Conservation (phyloP, 2,797 vertebrate species). For the Paramormyrops hopkinsi region DNA sequence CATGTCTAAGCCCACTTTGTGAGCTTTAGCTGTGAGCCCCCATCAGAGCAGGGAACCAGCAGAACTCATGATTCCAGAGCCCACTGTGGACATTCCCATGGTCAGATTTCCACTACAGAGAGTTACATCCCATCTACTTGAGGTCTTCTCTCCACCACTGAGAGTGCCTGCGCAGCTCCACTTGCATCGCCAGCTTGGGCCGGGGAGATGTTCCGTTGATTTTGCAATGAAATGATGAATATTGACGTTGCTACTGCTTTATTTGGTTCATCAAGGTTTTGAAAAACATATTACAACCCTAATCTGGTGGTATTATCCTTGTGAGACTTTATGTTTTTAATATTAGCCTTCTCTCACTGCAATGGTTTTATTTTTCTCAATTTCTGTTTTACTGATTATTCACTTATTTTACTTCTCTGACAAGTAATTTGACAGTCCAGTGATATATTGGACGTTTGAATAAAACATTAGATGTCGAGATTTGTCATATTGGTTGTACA, state of each 20-base stretch:
- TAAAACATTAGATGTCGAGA: neutral
- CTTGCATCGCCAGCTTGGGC: neutral
- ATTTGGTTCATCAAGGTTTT: neutral
- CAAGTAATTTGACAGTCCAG: neutral
- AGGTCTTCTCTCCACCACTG: neutral
- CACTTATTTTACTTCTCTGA: neutral
- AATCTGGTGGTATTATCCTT: neutral
- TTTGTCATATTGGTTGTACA: neutral
- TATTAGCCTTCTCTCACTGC: neutral
- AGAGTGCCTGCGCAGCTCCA: neutral
- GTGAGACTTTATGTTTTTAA: slow-evolving; percentile 1
- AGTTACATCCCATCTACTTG: neutral
- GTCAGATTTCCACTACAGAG: neutral
- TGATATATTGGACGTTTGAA: neutral
- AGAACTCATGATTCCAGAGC: neutral
- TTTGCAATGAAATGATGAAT: neutral
- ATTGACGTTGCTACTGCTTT: neutral
- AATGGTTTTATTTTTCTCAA: neutral
- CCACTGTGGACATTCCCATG: neutral
- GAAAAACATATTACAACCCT: neutral
- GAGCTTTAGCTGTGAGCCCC: neutral
- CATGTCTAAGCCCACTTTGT: neutral
- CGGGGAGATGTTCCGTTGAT: neutral
- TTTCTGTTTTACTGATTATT: neutral
- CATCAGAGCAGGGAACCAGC: neutral